Conservation (phyloP, 2,797 vertebrate genomes). For the Characodon lateralis region DNA sequence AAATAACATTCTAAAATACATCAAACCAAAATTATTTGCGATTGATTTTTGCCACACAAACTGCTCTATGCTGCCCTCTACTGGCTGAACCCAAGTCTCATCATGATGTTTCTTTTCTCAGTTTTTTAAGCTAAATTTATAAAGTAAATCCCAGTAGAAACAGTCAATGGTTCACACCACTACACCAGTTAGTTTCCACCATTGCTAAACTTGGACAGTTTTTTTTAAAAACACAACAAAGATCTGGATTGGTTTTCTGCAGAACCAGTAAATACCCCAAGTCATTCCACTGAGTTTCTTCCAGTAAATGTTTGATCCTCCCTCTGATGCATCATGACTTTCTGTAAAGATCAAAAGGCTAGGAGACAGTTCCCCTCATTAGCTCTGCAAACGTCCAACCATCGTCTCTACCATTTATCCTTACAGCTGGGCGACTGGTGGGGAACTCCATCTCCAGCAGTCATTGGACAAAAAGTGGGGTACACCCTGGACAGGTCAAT, state of each 20-base stretch:
- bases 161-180: background rate
- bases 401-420: too few relatives aligned
- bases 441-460: too few relatives aligned
- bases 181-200: background rate
- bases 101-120: background rate
- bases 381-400: too few relatives aligned
- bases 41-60: background rate
- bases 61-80: conserved; percentile 1
- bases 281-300: background rate
- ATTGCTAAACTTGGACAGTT: background rate
- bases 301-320: background rate
- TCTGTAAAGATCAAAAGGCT: too few relatives aligned
- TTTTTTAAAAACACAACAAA: background rate
- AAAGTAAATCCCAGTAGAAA: too few relatives aligned
- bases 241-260: too few relatives aligned
- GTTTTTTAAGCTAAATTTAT: background rate
- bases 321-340: background rate
- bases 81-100: background rate
- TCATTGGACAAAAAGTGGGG: too few relatives aligned
- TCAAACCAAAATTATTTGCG: too few relatives aligned
- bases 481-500: too few relatives aligned
- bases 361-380: too few relatives aligned
- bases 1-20: too few relatives aligned
- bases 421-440: too few relatives aligned
- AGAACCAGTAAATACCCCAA: background rate